Percentiles rank a stretch among this genome's conserved stretches.
Evolutionary conservation across 2,888 invertebrate genomes (phyloP).

Genomic region (Philereme vetulata): DNA sequence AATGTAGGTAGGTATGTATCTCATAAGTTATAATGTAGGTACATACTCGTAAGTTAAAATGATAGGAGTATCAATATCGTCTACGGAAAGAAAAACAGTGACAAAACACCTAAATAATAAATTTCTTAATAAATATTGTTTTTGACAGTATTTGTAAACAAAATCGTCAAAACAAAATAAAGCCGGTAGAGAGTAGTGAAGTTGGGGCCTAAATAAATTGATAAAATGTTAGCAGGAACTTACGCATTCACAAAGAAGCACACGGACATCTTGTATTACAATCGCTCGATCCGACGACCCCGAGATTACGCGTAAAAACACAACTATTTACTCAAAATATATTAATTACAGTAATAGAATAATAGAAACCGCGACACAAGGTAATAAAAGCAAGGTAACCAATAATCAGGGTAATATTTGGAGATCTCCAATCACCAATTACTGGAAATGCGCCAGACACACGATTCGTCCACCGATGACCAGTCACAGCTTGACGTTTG

Average conservation of each 20-base stretch:
- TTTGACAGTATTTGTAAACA: no score
- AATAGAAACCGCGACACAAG: slow-evolving; percentile 66
- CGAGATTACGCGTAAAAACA: slow-evolving; percentile 44
- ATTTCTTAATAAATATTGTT: no score
- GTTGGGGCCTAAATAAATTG: slow-evolving; percentile 33
- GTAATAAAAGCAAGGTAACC: slow-evolving; percentile 75
- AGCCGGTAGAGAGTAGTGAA: slow-evolving; percentile 7
- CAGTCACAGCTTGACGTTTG: slow-evolving; percentile 81
- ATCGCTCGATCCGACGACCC: slow-evolving; percentile 51
- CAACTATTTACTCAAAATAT: slow-evolving; percentile 46
- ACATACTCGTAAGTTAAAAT: no score
- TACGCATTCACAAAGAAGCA: slow-evolving; percentile 89
- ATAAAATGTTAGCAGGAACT: slow-evolving; percentile 68
- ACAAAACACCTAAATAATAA: no score
- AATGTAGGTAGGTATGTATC: no score
- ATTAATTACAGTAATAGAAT: slow-evolving; percentile 57
- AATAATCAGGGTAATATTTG: slow-evolving; percentile 81
- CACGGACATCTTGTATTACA: slow-evolving; percentile 85
- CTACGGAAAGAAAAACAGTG: no score
- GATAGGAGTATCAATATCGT: no score
- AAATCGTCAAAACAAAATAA: not conserved
- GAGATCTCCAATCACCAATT: slow-evolving; percentile 84
- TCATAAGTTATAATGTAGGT: no score
- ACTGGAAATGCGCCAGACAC: slow-evolving; percentile 80
- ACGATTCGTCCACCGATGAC: slow-evolving; percentile 84